These are phyloP conservation scores for Machimus rusticus DNA, from an alignment of 2,888 invertebrate genomes.

Conservation along the genomic window DNA sequence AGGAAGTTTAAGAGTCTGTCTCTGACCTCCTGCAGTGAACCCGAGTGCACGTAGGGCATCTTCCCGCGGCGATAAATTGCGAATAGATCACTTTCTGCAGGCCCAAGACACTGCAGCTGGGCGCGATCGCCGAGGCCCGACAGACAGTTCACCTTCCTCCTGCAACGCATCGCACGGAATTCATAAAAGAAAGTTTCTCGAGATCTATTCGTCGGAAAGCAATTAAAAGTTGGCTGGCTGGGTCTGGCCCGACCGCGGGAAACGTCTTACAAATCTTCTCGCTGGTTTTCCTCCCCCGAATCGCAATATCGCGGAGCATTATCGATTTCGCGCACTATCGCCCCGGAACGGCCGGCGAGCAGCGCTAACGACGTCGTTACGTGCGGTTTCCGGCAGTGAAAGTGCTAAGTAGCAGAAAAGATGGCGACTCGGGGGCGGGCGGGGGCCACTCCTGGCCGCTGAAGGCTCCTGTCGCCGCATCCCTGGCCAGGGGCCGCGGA, in stretches of 20 bases:
- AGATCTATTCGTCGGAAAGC: background rate
- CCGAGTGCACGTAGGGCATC: background rate
- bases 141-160: background rate
- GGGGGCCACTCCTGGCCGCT: background rate
- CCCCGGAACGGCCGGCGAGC: background rate
- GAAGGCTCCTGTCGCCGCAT: background rate
- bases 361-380: conserved; percentile 3
- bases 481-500: background rate
- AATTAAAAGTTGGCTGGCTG: conserved; percentile 10
- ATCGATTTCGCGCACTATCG: background rate
- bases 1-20: background rate
- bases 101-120: background rate
- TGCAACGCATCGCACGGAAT: conserved; percentile 14
- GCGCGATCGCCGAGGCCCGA: background rate
- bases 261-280: background rate
- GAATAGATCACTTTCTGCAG: conserved; percentile 1
- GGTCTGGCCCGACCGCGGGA: background rate
- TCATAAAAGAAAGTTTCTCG: conserved; percentile 23
- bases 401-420: conserved; percentile 45
- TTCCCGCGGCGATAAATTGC: conserved; percentile 26
- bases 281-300: background rate
- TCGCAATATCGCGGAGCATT: background rate
- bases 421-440: background rate
- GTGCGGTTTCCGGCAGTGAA: conserved; percentile 44
- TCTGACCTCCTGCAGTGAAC: conserved; percentile 41